Evolutionary conservation across 2,888 invertebrate species (phyloP).

Genomic region (Idaea aversata): DNA sequence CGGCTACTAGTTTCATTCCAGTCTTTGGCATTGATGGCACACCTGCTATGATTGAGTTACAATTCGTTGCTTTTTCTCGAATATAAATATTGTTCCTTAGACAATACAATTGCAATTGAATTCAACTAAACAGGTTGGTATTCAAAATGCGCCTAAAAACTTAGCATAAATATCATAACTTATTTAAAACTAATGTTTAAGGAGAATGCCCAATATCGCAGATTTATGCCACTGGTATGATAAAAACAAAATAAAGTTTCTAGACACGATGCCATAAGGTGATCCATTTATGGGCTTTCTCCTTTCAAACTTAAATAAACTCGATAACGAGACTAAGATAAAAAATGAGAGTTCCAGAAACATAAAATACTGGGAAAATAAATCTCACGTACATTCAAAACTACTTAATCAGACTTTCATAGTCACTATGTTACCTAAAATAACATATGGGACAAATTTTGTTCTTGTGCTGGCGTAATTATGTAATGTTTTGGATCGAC

Average conservation of each 20-base stretch:
- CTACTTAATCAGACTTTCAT: not conserved
- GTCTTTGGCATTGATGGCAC: conserved; percentile 49
- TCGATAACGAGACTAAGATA: not conserved
- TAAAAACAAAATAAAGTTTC: not conserved
- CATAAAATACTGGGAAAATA: conserved; percentile 17
- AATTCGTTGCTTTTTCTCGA: not conserved
- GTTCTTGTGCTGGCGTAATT: too few relatives aligned
- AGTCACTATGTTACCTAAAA: not conserved
- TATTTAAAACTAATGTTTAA: not conserved
- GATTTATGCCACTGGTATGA: not conserved
- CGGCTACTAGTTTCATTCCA: conserved; percentile 35
- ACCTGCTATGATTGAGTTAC: conserved; percentile 15
- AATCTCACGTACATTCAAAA: not conserved
- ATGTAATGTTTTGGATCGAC: too few relatives aligned
- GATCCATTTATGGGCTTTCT: not conserved
- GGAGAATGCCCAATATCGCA: not conserved
- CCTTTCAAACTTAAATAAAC: not conserved
- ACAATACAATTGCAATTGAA: too few relatives aligned
- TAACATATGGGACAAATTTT: too few relatives aligned
- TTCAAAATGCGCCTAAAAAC: conserved; percentile 22
- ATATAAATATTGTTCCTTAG: too few relatives aligned
- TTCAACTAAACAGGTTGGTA: conserved; percentile 11
- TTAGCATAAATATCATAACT: conserved; percentile 4
- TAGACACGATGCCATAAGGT: too few relatives aligned
- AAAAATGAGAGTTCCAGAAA: not conserved